Evolutionary conservation across 2,888 invertebrate species (phyloP).

Genomic region (Tigriopus californicus): DNA sequence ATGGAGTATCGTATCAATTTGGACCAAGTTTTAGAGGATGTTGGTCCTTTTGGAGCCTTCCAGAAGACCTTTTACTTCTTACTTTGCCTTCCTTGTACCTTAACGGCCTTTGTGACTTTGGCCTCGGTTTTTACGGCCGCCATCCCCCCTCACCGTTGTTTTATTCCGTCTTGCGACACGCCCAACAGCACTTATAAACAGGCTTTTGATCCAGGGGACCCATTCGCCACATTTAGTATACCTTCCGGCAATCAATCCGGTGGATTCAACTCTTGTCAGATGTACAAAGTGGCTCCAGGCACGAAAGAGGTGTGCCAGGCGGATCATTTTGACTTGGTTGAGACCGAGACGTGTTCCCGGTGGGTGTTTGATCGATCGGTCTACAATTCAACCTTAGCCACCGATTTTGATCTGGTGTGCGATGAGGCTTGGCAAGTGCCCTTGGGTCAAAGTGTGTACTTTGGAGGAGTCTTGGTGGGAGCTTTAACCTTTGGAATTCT

Average conservation of each 20-base stretch:
- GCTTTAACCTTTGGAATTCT: background rate
- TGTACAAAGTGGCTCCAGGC: constrained; percentile 33
- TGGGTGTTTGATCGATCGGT: constrained; percentile 38
- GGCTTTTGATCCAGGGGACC: no score
- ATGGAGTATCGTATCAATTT: constrained; percentile 32
- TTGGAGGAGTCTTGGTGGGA: constrained; percentile 6
- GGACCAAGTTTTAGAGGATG: constrained; percentile 38
- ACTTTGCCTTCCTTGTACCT: constrained; percentile 39
- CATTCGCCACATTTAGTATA: no score
- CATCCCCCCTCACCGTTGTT: constrained; percentile 38
- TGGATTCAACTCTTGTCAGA: background rate
- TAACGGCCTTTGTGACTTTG: constrained; percentile 40
- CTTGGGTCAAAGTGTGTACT: background rate
- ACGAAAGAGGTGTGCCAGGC: constrained; percentile 24
- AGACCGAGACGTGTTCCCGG: constrained; percentile 24
- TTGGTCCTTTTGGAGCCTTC: constrained; percentile 40
- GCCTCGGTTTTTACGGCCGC: constrained; percentile 43
- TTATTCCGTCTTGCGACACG: constrained; percentile 37
- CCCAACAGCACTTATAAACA: background rate
- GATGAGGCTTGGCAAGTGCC: background rate
- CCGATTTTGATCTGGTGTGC: constrained; percentile 2
- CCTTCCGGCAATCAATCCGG: no score
- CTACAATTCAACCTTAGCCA: constrained; percentile 21
- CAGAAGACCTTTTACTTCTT: constrained; percentile 37
- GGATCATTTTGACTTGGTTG: background rate